These are phyloP conservation scores for Corythaeola cristata DNA, from an alignment of 2,113 vertebrate species.

Conservation along the genomic window DNA sequence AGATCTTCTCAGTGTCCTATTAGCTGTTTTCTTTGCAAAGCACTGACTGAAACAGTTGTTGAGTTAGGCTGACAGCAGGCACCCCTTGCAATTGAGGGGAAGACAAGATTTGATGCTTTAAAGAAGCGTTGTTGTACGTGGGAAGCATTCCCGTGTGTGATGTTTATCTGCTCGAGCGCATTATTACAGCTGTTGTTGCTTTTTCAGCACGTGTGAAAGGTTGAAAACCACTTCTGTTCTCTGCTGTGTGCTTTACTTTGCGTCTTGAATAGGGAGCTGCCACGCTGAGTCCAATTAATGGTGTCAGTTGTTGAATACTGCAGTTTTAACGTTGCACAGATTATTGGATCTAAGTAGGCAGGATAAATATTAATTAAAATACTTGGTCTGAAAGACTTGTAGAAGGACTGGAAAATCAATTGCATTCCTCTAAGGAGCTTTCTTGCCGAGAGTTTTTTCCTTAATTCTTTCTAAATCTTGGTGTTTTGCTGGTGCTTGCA, in stretches of 20 bases:
- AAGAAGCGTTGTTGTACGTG: fast-evolving
- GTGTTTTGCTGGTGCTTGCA: background rate
- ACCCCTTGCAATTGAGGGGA: background rate
- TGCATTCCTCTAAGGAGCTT: background rate
- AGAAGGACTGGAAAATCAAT: background rate
- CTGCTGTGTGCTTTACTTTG: background rate
- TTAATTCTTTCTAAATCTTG: background rate
- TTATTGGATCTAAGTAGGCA: background rate
- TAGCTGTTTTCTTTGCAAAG: background rate
- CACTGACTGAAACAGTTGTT: background rate
- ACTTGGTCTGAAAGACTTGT: background rate
- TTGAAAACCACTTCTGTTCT: background rate
- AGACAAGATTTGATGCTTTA: background rate
- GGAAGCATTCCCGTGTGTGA: background rate
- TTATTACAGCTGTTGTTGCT: background rate
- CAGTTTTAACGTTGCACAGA: background rate
- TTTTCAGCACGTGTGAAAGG: background rate
- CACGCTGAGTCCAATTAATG: background rate
- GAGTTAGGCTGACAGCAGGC: background rate
- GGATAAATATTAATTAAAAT: constrained; percentile 56
- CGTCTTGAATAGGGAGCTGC: background rate
- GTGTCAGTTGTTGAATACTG: background rate
- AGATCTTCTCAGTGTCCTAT: background rate
- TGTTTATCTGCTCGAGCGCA: background rate
- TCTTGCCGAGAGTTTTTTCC: background rate